These are phyloP conservation scores for Zaprionus bogoriensis DNA, from an alignment of 2,888 invertebrate genomes.

Conservation along the genomic window DNA sequence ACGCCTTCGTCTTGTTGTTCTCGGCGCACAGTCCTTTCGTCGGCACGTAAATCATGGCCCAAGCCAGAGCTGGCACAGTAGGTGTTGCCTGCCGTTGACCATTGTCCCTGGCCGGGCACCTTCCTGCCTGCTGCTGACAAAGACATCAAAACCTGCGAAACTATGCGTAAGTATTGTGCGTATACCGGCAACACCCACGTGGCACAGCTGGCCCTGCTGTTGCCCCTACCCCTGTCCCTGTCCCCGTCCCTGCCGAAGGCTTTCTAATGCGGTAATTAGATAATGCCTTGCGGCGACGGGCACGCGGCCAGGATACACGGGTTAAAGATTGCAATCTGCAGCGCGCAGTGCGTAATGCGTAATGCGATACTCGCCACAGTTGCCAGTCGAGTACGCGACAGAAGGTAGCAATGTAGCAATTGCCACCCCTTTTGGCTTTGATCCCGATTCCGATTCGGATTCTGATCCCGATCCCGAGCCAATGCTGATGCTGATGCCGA, in stretches of 20 bases:
- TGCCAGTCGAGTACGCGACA: constrained; percentile 16
- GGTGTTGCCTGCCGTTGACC: constrained; percentile 60
- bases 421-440: constrained; percentile 61
- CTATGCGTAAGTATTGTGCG: constrained; percentile 54
- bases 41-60: constrained; percentile 79
- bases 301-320: constrained; percentile 57
- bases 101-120: constrained; percentile 49
- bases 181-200: constrained; percentile 56
- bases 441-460: constrained; percentile 33
- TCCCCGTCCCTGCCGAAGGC: constrained; percentile 22
- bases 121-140: constrained; percentile 52
- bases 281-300: constrained; percentile 55
- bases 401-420: constrained; percentile 23
- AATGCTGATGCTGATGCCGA: constrained; percentile 67
- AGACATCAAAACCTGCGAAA: constrained; percentile 67
- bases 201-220: constrained; percentile 38
- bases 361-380: constrained; percentile 63
- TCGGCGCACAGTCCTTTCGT: constrained; percentile 67
- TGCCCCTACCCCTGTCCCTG: too few relatives aligned
- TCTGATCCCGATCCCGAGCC: constrained; percentile 26
- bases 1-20: neutral
- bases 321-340: constrained; percentile 72
- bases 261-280: constrained; percentile 74
- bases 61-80: constrained; percentile 49
- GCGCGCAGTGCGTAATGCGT: too few relatives aligned